Conservation (phyloP, 2,888 invertebrate genomes). For the Amblyjoppa fuscipennis region DNA sequence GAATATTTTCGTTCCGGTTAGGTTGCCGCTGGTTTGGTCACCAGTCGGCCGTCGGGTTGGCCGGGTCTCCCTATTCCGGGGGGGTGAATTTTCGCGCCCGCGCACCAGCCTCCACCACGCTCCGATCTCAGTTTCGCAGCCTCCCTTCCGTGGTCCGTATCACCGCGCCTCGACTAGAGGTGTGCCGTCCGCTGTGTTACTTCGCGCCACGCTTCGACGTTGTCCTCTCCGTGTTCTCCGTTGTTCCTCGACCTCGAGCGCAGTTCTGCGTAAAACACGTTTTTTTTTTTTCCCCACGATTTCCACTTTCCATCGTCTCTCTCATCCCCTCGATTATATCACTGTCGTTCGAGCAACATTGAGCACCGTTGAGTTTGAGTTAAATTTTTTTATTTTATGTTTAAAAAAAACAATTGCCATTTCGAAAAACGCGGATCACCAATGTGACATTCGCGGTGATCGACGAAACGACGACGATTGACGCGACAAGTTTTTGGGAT, state of each 20-base stretch:
- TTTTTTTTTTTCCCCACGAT: neutral
- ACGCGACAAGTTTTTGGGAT: conserved; percentile 46
- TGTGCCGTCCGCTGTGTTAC: conserved; percentile 76
- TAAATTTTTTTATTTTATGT: neutral
- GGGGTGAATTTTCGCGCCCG: conserved; percentile 81
- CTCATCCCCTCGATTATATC: neutral
- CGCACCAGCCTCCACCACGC: conserved; percentile 75
- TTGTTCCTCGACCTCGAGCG: neutral
- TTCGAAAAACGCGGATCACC: neutral
- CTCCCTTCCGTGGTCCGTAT: conserved; percentile 83
- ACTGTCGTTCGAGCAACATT: neutral
- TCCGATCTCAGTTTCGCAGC: conserved; percentile 84
- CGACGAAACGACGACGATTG: conserved; percentile 2
- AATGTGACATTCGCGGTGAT: conserved; percentile 21
- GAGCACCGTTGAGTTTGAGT: neutral
- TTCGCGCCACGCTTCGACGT: conserved; percentile 65
- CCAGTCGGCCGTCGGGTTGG: conserved; percentile 68
- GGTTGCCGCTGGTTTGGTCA: conserved; percentile 40
- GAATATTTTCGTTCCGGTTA: conserved; percentile 45
- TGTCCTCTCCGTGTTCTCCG: conserved; percentile 44
- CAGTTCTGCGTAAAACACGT: neutral
- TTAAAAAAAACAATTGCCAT: neutral
- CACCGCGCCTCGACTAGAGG: conserved; percentile 77
- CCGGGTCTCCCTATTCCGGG: conserved; percentile 77
- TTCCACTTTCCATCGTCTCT: neutral